Evolutionary conservation across 2,888 invertebrate genomes (phyloP).

Genomic region (Cyaniris semiargus): DNA sequence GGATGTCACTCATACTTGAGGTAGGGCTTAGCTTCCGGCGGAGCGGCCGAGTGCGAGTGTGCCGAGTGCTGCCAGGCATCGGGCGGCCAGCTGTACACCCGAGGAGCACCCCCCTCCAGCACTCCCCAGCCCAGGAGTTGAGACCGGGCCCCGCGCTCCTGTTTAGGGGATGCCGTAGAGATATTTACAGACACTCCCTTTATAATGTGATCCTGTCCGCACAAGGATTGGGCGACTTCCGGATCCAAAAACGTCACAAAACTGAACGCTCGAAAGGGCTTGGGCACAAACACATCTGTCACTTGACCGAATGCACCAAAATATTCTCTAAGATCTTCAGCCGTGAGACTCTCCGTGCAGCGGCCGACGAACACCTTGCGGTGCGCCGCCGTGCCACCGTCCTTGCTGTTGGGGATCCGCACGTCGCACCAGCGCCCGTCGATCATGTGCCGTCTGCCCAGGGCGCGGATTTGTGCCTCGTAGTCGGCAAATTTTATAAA

Average conservation of each 20-base stretch:
- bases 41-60: conserved; percentile 49
- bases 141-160: conserved; percentile 68
- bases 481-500: conserved; percentile 85
- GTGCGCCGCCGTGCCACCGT: conserved; percentile 84
- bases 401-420: conserved; percentile 85
- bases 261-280: conserved; percentile 90
- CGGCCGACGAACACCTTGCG: conserved; percentile 92
- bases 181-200: conserved; percentile 93
- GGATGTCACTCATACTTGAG: conserved; percentile 70
- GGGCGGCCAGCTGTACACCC: conserved; percentile 55
- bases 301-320: conserved; percentile 90
- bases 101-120: conserved; percentile 54
- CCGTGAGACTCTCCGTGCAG: conserved; percentile 88
- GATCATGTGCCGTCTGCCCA: conserved; percentile 84
- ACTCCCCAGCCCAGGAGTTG: conserved; percentile 62
- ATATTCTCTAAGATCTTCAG: conserved; percentile 88
- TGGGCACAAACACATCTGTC: conserved; percentile 92
- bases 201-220: conserved; percentile 91
- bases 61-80: conserved; percentile 51
- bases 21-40: conserved; percentile 67
- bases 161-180: conserved; percentile 92
- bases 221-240: conserved; percentile 88
- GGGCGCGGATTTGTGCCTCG: conserved; percentile 83
- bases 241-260: conserved; percentile 92
- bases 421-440: conserved; percentile 88